These are phyloP conservation scores for Matsumyia berberina DNA, from an alignment of 2,888 invertebrate genomes.

Conservation along the genomic window DNA sequence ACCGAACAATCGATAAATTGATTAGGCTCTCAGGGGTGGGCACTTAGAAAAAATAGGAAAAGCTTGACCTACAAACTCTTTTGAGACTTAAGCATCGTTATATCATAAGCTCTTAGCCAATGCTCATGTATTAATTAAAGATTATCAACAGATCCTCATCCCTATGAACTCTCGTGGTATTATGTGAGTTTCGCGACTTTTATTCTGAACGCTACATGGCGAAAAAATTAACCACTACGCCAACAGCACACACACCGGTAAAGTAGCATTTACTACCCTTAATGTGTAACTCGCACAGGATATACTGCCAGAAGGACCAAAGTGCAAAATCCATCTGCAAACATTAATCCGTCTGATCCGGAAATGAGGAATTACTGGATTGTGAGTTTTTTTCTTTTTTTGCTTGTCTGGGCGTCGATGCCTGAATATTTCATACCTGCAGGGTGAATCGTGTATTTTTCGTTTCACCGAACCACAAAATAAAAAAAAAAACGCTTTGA, in stretches of 20 bases:
- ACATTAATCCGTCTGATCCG: constrained; percentile 77
- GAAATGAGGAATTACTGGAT: constrained; percentile 75
- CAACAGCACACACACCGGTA: constrained; percentile 17
- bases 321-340: constrained; percentile 76
- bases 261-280: constrained; percentile 57
- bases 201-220: constrained; percentile 32
- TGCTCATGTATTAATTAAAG: constrained; percentile 16
- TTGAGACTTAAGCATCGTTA: too few species aligned
- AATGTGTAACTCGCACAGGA: constrained; percentile 27
- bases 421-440: constrained; percentile 72
- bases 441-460: constrained; percentile 61
- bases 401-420: constrained; percentile 63
- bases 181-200: constrained; percentile 52
- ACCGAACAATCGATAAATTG: constrained; percentile 38
- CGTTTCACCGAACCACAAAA: constrained; percentile 31
- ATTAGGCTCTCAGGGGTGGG: constrained; percentile 20
- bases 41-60: constrained; percentile 9
- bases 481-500: constrained; percentile 18
- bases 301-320: constrained; percentile 55
- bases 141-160: constrained; percentile 33
- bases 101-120: too few species aligned
- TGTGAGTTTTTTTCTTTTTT: constrained; percentile 21
- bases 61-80: too few species aligned
- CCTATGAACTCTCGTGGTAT: constrained; percentile 31
- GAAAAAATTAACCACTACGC: constrained; percentile 35